Conservation (phyloP, 2,113 vertebrate species). For the Zosterops hypoxanthus region DNA sequence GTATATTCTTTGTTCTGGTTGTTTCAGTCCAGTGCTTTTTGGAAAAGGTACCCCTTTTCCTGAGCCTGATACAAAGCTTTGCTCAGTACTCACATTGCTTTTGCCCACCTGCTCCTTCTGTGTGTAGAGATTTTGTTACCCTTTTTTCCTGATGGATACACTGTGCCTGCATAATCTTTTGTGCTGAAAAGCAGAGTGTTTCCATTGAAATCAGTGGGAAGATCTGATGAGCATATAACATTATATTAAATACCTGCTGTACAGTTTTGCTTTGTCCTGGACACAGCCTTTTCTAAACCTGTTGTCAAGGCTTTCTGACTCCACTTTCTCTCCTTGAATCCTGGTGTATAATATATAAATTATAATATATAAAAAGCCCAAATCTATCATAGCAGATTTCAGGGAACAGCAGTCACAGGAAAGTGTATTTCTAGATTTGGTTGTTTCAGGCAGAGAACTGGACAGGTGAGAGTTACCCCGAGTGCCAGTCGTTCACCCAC, state of each 20-base stretch:
- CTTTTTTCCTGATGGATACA: background rate
- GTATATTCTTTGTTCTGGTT: background rate
- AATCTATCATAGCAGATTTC: background rate
- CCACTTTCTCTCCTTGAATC: background rate
- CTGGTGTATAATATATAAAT: background rate
- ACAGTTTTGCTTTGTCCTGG: background rate
- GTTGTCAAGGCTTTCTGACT: background rate
- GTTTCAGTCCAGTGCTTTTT: background rate
- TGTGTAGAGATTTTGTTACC: background rate
- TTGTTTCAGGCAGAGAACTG: background rate
- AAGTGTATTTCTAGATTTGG: background rate
- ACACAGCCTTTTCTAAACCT: background rate
- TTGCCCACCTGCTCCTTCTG: background rate
- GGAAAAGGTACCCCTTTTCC: background rate
- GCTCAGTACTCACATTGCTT: background rate
- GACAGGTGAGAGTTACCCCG: background rate
- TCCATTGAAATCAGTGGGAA: background rate
- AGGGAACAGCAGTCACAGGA: background rate
- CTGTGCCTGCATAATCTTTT: background rate
- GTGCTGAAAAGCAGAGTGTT: background rate
- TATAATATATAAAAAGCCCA: background rate
- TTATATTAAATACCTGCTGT: background rate
- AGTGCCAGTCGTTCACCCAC: background rate
- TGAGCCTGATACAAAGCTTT: background rate
- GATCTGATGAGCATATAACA: background rate